A percentile compares a stretch with the other conserved stretches of the same genome.
Evolutionary conservation across 2,797 vertebrate genomes (phyloP).

Genomic region (Pipistrellus nathusii): DNA sequence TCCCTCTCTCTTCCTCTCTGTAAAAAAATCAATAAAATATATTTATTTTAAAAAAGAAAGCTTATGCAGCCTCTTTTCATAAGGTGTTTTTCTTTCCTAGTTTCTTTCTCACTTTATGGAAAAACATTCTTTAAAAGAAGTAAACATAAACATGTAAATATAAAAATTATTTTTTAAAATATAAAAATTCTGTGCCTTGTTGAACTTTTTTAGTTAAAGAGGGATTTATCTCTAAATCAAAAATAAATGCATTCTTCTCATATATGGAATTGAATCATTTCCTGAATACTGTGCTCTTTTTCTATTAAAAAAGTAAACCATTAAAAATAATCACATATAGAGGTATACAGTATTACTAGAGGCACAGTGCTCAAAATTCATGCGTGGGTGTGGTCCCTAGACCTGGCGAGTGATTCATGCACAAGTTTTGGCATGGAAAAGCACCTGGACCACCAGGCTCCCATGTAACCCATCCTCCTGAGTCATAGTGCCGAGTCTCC

Average conservation of each 20-base stretch:
- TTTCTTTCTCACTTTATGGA: neutral
- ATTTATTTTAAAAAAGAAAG: too few relatives aligned
- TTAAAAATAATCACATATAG: neutral
- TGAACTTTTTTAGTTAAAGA: neutral
- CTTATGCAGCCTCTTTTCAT: neutral
- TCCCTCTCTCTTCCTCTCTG: too few relatives aligned
- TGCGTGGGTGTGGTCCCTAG: too few relatives aligned
- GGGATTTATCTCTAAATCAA: neutral
- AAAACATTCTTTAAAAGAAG: neutral
- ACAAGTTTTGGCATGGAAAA: too few relatives aligned
- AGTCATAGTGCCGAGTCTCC: too few relatives aligned
- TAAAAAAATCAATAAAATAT: too few relatives aligned
- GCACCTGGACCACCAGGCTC: too few relatives aligned
- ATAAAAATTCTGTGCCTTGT: neutral
- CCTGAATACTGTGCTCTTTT: neutral
- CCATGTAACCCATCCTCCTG: too few relatives aligned
- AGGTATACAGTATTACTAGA: neutral
- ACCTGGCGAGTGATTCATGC: too few relatives aligned
- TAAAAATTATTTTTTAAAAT: neutral
- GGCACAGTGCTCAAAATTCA: too few relatives aligned
- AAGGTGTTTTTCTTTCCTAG: neutral
- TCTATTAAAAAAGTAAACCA: neutral
- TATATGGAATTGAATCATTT: constrained; percentile 14
- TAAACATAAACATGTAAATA: neutral
- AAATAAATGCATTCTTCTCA: constrained; percentile 24